These are phyloP conservation scores for Trididemnum nubilum DNA, from an alignment of 23 tunicate genomes.

Conservation along the genomic window DNA sequence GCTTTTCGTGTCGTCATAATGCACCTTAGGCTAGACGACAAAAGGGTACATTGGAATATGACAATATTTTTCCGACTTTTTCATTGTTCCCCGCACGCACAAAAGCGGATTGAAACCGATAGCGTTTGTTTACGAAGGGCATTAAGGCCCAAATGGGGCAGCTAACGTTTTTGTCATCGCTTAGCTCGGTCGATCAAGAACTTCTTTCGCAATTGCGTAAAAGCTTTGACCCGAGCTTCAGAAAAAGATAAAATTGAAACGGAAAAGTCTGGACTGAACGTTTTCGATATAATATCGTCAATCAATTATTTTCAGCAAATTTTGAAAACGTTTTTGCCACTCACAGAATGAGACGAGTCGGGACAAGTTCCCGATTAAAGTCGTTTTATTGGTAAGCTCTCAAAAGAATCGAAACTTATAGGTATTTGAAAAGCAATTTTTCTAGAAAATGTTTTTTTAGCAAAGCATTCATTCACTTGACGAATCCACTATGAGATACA, in stretches of 20 bases:
- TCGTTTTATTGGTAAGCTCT: neutral
- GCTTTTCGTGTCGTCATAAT: slow-evolving; percentile 35
- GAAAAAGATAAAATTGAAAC: too few species aligned
- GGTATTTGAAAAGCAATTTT: slow-evolving; percentile 10
- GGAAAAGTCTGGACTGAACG: too few species aligned
- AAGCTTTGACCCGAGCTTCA: too few species aligned
- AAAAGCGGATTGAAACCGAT: slow-evolving; percentile 28
- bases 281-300: too few species aligned
- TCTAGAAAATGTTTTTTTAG: slow-evolving; percentile 7
- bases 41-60: too few species aligned
- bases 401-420: slow-evolving; percentile 1
- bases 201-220: slow-evolving; percentile 2
- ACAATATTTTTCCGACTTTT: slow-evolving; percentile 31
- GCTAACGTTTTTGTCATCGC: neutral
- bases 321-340: too few species aligned
- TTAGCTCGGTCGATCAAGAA: too few species aligned
- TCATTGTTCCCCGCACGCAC: slow-evolving; percentile 42
- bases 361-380: neutral
- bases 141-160: slow-evolving; percentile 15
- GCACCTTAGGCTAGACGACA: slow-evolving; percentile 34
- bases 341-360: neutral
- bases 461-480: slow-evolving; percentile 10
- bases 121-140: slow-evolving; percentile 40
- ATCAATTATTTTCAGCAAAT: too few species aligned
- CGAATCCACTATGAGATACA: too few species aligned